Evolutionary conservation across 2,113 vertebrate genomes (phyloP), one percentile per base, ranked within the genome.

Genomic region (Fregata magnificens): DNA sequence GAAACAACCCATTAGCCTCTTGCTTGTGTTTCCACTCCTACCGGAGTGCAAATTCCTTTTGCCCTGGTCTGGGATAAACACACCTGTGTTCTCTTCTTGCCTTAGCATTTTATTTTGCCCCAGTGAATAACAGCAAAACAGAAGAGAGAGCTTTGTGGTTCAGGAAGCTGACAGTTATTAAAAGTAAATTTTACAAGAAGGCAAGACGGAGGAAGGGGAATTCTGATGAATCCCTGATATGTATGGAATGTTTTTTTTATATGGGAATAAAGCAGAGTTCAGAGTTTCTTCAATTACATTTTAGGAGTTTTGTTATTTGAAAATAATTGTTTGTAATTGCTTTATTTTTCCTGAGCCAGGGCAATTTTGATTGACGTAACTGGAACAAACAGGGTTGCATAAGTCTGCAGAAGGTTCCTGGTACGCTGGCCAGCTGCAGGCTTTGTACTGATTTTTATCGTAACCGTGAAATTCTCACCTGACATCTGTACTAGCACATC

Each of bases 131-230:
- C 52, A 95, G 78, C 91, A 92, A 94, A 96, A 94, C 89, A 97
- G 78, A 53, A 52, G 42, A 87, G 76, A 47, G 61, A 52, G 62
- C 56, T 95, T 89, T 94, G 92, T 88, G 78, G 70, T 93, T 93
- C 84, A 96, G 95, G 96, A 92, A 96, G 53, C 89, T 76, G 85
- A 81, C 34, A 59, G 91, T 93, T 97, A 96, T 94, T 92, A 95
- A 97, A 98, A 97, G 77, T 92, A 96, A 95, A 93, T 97, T 95
- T 93, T 96, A 92, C 61, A 97, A 89, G 89, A 80, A 59, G 38
- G 52, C 61, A 93, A 86, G 63, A 63, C 0, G 0, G 58, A 76
- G 45, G 45, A 89, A 88, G 91, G 91, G 93, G 96, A 95, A 94
- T 95, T 96, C 89, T 93, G 74, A 61, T 2, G n/a, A 89, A 97